Percentiles rank a stretch among this genome's conserved stretches.
These are phyloP conservation scores for Ennomos erosarius DNA, from an alignment of 2,888 invertebrate genomes.

Conservation along the genomic window DNA sequence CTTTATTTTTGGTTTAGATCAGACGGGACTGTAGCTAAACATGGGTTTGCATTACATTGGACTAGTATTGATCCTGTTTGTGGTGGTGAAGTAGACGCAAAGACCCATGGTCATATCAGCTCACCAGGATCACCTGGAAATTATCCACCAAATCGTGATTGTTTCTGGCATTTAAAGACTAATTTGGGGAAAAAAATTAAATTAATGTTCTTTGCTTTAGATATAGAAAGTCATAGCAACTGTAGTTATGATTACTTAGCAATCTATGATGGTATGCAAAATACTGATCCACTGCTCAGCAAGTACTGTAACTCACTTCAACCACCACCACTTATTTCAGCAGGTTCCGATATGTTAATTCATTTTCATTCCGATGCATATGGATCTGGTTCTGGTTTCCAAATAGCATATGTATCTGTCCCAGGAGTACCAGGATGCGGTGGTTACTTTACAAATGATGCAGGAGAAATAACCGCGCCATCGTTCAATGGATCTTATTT, in stretches of 20 bases:
- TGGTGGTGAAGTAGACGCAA: constrained; percentile 87
- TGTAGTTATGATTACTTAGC: constrained; percentile 92
- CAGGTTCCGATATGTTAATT: constrained; percentile 86
- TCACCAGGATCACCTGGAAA: constrained; percentile 96
- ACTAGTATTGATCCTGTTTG: constrained; percentile 89
- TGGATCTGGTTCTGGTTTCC: constrained; percentile 91
- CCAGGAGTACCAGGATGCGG: constrained; percentile 94
- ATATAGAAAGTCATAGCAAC: constrained; percentile 89
- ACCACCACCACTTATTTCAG: constrained; percentile 89
- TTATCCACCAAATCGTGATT: constrained; percentile 94
- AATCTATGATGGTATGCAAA: constrained; percentile 83
- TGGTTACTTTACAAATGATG: constrained; percentile 87
- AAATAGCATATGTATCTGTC: constrained; percentile 90
- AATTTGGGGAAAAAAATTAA: constrained; percentile 90
- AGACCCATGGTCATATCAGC: constrained; percentile 89
- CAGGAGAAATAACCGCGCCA: constrained; percentile 89
- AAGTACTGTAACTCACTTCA: constrained; percentile 90
- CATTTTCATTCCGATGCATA: constrained; percentile 93
- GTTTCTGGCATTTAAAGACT: constrained; percentile 91
- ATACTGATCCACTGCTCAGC: constrained; percentile 81
- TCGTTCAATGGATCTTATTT: constrained; percentile 82
- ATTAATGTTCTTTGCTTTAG: constrained; percentile 91
- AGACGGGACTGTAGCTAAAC: constrained; percentile 86
- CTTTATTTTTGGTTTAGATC: constrained; percentile 94
- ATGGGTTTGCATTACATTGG: constrained; percentile 94